These are phyloP conservation scores for Pherbina coryleti DNA, from an alignment of 2,888 invertebrate genomes.

Conservation along the genomic window DNA sequence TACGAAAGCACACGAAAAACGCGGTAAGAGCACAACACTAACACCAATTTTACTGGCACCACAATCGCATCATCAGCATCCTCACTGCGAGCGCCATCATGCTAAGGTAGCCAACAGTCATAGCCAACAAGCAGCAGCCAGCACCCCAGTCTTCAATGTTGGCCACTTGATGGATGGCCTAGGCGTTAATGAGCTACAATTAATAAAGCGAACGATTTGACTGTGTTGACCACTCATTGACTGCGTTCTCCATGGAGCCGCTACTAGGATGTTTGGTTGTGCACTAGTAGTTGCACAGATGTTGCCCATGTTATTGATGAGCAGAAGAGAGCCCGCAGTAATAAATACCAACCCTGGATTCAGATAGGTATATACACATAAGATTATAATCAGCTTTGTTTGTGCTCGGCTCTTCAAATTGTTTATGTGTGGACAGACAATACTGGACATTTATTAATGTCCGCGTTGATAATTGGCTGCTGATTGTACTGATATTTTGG, in stretches of 20 bases:
- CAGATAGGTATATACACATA: not conserved
- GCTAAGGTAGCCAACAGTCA: not conserved
- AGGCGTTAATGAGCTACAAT: conserved; percentile 63
- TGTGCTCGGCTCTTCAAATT: not conserved
- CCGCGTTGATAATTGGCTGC: conserved; percentile 11
- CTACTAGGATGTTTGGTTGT: no score
- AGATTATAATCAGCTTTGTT: conserved; percentile 21
- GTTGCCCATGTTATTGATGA: no score
- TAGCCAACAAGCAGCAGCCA: no score
- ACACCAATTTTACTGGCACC: not conserved
- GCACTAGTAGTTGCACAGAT: no score
- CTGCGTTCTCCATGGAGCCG: no score
- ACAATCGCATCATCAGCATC: not conserved
- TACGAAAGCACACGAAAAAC: no score
- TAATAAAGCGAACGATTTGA: conserved; percentile 52
- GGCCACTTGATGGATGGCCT: conserved; percentile 58
- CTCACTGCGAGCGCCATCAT: not conserved
- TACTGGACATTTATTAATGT: conserved; percentile 23
- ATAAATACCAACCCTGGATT: conserved; percentile 5
- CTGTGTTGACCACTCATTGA: no score
- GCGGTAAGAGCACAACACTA: not conserved
- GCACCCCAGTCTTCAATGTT: not conserved
- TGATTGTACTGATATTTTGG: conserved; percentile 14
- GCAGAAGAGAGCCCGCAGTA: not conserved
- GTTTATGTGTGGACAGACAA: conserved; percentile 4